phyloP scores from a whole-genome alignment of 1,140 invertebrate species.

The Drosophila nebulosa region DNA sequence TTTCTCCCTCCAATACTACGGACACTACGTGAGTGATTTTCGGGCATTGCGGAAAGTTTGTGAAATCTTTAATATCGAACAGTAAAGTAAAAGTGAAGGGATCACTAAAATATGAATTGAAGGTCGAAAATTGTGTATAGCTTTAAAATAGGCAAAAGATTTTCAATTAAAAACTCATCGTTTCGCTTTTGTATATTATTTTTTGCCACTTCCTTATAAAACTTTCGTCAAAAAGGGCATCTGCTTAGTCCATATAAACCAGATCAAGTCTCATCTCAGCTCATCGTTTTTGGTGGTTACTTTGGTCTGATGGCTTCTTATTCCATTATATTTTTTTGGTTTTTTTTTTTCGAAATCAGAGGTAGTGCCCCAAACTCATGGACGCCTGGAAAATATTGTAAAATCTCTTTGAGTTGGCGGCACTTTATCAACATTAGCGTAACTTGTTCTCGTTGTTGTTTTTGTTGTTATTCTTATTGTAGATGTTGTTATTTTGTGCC shows the following conservation, averaged over 20 bases:
- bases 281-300: conserved; percentile 5
- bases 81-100: background rate
- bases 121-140: background rate
- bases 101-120: background rate
- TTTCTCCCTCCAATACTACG: background rate
- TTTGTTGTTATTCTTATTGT: conserved; percentile 10
- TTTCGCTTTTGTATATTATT: background rate
- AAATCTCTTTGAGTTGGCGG: conserved; percentile 60
- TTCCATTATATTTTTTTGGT: background rate
- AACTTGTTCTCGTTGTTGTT: conserved; percentile 51
- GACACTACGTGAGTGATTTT: conserved; percentile 9
- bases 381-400: conserved; percentile 41
- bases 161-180: background rate
- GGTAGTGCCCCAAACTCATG: conserved; percentile 13
- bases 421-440: conserved; percentile 63
- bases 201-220: background rate
- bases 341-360: background rate
- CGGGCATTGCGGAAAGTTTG: background rate
- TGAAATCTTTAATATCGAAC: background rate
- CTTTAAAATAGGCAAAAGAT: background rate
- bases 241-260: background rate
- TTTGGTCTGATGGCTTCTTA: background rate
- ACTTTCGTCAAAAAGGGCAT: conserved; percentile 23
- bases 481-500: conserved; percentile 37
- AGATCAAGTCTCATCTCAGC: background rate